phyloP scores from a whole-genome alignment of 2,113 vertebrate genomes.

The Rhinopomastus cyanomelas region DNA sequence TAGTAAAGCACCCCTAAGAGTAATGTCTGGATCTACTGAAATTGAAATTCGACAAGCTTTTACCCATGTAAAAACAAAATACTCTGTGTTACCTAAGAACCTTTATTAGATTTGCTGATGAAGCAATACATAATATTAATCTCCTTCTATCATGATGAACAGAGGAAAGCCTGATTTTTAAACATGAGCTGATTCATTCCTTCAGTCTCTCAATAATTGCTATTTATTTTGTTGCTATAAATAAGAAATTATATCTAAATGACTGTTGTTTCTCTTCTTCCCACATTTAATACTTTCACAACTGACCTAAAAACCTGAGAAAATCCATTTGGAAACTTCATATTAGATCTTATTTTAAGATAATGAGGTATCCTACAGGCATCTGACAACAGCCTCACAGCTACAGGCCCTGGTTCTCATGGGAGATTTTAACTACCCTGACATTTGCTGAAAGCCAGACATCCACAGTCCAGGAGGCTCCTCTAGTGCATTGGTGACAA shows the following conservation, averaged over 20 bases:
- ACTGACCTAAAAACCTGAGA: neutral
- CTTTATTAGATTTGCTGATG: neutral
- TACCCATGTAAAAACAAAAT: neutral
- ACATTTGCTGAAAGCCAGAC: too few species aligned
- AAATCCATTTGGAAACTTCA: neutral
- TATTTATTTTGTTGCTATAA: neutral
- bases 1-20: neutral
- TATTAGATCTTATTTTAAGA: neutral
- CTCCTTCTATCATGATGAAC: neutral
- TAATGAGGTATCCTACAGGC: too few species aligned
- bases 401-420: too few species aligned
- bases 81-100: neutral
- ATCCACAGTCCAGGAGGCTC: too few species aligned
- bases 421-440: too few species aligned
- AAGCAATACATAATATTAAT: neutral
- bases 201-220: neutral
- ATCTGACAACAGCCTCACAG: too few species aligned
- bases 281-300: neutral
- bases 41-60: neutral
- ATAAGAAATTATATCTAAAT: neutral
- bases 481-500: too few species aligned
- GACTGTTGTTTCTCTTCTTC: neutral
- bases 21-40: neutral
- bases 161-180: neutral
- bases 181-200: fast-evolving